Conservation (phyloP, 2,888 invertebrate species). For the Lucinisca nassula region DNA sequence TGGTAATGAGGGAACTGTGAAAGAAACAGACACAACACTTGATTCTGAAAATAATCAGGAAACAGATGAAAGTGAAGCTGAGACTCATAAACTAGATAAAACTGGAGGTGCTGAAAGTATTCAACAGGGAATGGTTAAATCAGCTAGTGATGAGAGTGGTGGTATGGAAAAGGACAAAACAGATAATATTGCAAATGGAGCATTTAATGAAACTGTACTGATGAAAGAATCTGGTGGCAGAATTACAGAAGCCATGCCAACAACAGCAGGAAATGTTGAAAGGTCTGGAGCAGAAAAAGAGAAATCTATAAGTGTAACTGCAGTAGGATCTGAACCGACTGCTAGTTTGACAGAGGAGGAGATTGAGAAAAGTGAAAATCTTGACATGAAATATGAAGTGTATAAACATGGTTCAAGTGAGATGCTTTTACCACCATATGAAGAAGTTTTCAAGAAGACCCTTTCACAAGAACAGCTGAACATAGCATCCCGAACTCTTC, state of each 20-base stretch:
- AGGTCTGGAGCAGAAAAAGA: too few relatives aligned
- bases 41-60: background rate
- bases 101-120: background rate
- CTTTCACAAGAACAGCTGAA: constrained; percentile 2
- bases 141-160: background rate
- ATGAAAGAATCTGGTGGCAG: too few relatives aligned
- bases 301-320: too few relatives aligned
- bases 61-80: background rate
- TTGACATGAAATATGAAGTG: background rate
- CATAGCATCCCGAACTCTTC: constrained; percentile 72
- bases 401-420: constrained; percentile 15
- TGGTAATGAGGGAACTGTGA: background rate
- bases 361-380: background rate
- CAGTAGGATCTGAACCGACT: too few relatives aligned
- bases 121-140: too few relatives aligned
- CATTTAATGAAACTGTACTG: too few relatives aligned
- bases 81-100: background rate
- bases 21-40: background rate
- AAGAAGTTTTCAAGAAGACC: background rate
- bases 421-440: background rate
- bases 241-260: too few relatives aligned
- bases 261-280: too few relatives aligned
- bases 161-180: background rate
- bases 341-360: background rate
- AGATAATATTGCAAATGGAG: background rate